Percentiles rank a stretch among this genome's conserved stretches.
Evolutionary conservation across 2,797 vertebrate genomes (phyloP).

Genomic region (Ceryle rudis): DNA sequence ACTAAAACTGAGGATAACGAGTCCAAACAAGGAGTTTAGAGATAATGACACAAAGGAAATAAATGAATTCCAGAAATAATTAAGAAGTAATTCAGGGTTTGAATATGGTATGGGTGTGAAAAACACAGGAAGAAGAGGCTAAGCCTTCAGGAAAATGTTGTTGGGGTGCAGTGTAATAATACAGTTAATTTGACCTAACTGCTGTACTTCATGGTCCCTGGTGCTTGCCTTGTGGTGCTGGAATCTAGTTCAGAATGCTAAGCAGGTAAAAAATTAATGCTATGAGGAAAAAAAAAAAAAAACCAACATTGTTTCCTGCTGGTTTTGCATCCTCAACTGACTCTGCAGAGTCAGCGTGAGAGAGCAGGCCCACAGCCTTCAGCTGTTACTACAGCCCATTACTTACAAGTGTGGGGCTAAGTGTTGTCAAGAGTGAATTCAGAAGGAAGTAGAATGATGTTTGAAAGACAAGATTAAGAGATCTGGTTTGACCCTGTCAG

Average conservation of each 20-base stretch:
- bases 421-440: background rate
- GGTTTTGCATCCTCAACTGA: background rate
- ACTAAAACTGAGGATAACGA: background rate
- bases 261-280: background rate
- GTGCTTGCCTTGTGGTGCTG: background rate
- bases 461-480: background rate
- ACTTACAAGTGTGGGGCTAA: background rate
- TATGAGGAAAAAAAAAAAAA: background rate
- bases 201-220: background rate
- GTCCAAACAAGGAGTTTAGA: background rate
- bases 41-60: background rate
- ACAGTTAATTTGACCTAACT: background rate
- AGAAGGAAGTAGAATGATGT: background rate
- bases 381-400: background rate
- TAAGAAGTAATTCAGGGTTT: background rate
- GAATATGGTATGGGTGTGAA: background rate
- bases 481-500: background rate
- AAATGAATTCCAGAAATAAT: background rate
- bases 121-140: background rate
- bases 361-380: background rate
- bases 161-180: background rate
- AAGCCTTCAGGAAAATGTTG: background rate
- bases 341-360: background rate
- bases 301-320: background rate
- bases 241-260: background rate